Percentiles rank a stretch among this genome's conserved stretches.
These are phyloP conservation scores for Buathra laborator DNA, from an alignment of 2,888 invertebrate species.

Conservation along the genomic window DNA sequence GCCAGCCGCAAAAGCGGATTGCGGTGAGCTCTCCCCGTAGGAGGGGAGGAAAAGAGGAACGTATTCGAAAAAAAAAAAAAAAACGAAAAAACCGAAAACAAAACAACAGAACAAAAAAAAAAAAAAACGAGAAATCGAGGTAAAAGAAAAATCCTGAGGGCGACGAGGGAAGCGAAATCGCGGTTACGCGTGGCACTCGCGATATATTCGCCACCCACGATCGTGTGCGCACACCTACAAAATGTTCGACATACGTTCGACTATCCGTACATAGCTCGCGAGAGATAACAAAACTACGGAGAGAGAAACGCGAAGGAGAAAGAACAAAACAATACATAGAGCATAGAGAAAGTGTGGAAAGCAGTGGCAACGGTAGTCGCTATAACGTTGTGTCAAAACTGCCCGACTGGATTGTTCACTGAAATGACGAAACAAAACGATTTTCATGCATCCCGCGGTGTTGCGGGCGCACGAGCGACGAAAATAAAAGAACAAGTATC, in stretches of 20 bases:
- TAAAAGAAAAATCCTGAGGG: constrained; percentile 4
- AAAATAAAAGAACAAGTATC: constrained; percentile 37
- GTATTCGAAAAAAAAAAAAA: constrained; percentile 64
- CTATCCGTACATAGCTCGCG: not conserved
- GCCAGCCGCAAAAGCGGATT: constrained; percentile 82
- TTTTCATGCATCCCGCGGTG: constrained; percentile 28
- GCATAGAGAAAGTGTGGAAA: constrained; percentile 15
- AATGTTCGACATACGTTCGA: not conserved
- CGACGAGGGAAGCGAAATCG: constrained; percentile 21
- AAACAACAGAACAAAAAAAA: constrained; percentile 16
- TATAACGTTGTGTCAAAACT: constrained; percentile 2
- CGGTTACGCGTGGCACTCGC: constrained; percentile 32
- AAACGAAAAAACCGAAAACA: constrained; percentile 33
- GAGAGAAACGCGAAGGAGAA: constrained; percentile 5
- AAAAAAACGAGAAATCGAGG: constrained; percentile 26
- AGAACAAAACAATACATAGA: constrained; percentile 30
- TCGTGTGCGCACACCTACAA: not conserved
- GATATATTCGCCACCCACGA: not conserved
- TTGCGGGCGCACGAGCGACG: not conserved
- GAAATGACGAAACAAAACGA: constrained; percentile 53
- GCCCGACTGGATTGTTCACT: constrained; percentile 24
- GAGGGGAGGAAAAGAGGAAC: constrained; percentile 55
- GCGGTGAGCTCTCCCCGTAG: constrained; percentile 68
- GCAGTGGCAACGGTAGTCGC: not conserved
- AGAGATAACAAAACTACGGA: constrained; percentile 25